These are phyloP conservation scores for Anticlea derivata DNA, from an alignment of 2,888 invertebrate species.

Conservation along the genomic window DNA sequence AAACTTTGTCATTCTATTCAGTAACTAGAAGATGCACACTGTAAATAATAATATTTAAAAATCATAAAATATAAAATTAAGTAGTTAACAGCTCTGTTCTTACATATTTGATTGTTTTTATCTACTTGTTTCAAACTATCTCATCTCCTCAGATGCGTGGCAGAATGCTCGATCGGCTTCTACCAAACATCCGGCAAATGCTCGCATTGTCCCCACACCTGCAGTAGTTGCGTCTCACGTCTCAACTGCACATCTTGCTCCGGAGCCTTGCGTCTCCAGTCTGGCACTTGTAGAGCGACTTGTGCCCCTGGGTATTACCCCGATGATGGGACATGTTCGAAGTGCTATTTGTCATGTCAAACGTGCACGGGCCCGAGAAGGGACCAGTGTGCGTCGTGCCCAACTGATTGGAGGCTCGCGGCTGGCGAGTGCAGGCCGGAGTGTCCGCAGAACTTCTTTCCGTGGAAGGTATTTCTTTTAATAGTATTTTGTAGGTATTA, in stretches of 20 bases:
- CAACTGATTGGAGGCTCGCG: slow-evolving; percentile 90
- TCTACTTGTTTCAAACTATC: not conserved
- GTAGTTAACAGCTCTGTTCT: too few species aligned
- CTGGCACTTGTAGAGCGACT: slow-evolving; percentile 91
- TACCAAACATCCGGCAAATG: slow-evolving; percentile 90
- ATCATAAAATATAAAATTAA: too few species aligned
- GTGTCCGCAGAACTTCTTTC: slow-evolving; percentile 93
- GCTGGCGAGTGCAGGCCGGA: slow-evolving; percentile 93
- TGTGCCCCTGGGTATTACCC: slow-evolving; percentile 93
- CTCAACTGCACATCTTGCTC: slow-evolving; percentile 92
- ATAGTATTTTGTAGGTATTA: slow-evolving; percentile 77
- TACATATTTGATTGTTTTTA: too few species aligned
- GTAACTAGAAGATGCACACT: too few species aligned
- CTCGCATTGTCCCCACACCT: slow-evolving; percentile 91
- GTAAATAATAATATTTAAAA: too few species aligned
- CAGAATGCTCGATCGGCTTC: slow-evolving; percentile 90
- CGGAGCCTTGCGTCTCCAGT: slow-evolving; percentile 90
- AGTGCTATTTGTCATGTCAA: slow-evolving; percentile 93
- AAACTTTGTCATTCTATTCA: not conserved
- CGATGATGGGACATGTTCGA: slow-evolving; percentile 91
- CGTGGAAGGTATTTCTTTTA: slow-evolving; percentile 91
- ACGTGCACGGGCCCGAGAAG: slow-evolving; percentile 93
- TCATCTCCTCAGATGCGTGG: slow-evolving; percentile 78
- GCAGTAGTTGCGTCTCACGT: slow-evolving; percentile 89
- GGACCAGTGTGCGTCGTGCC: slow-evolving; percentile 93